Evolutionary conservation across 2,888 invertebrate genomes (phyloP), one percentile per base, ranked within the genome.

Genomic region (Torymus auratus): DNA sequence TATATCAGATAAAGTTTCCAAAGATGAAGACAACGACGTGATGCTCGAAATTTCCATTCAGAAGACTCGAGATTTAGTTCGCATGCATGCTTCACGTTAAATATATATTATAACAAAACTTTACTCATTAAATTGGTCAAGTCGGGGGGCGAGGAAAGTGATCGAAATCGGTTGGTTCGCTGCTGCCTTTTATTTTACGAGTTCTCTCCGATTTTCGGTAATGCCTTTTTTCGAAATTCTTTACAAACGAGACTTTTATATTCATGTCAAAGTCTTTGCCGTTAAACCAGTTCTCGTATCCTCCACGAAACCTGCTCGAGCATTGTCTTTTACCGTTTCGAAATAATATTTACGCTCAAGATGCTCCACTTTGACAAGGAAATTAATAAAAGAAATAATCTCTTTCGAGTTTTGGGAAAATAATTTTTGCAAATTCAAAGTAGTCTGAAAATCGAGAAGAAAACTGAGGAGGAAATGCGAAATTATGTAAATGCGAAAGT

Each of bases 91-190:
- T 15, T 11, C 11, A 10, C n/a, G 61, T 61, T 69, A 55, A 12
- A 55, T 61, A 76, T 61, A 76, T 68, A 69, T 69, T 23, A 69
- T 28, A 69, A 55, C 60, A 41, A 76, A 76, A 76, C 55, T 76
- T 69, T 69, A 4, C 62, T 76, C 76, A 69, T 76, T 69, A 69
- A 68, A 76, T 28, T 28, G 53, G 1, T 61, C 41, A 12, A 28
- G 69, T 53, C n/a, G 61, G 28, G 12, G 7, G 53, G 14, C 13
- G 58, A 7, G 28, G 15, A 55, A 52, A 76, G 69, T 76, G 52
- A 69, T 76, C 17, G 61, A 28, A 62, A 76, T 61, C 62, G 53
- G 55, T 55, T 62, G 69, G 62, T 76, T 55, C 15, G 52, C 58
- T 28, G 28, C 28, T 28, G 28, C 28, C 3, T 55, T 65, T 56